These are phyloP conservation scores for Actenoides hombroni DNA, from an alignment of 2,113 vertebrate species.

Conservation along the genomic window DNA sequence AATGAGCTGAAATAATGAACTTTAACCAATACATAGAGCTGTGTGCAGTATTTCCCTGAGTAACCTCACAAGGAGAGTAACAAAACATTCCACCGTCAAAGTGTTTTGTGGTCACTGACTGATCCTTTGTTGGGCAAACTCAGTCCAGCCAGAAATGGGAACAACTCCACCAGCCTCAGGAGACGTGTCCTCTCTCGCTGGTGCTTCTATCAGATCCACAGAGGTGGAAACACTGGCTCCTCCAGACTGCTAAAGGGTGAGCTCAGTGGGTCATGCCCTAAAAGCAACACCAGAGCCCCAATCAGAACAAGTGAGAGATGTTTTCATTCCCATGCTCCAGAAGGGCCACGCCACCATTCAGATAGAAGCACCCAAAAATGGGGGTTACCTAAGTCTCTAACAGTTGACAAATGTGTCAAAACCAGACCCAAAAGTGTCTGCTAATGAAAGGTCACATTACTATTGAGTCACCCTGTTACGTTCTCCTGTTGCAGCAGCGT, in stretches of 20 bases:
- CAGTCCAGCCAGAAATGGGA: fast-evolving
- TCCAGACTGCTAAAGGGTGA: not conserved
- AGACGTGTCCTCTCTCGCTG: not conserved
- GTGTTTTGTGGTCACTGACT: not conserved
- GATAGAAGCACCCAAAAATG: not conserved
- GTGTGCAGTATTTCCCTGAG: not conserved
- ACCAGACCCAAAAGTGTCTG: not conserved
- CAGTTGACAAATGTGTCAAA: not conserved
- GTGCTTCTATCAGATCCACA: not conserved
- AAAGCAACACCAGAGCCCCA: not conserved
- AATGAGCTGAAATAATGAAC: slow-evolving; percentile 23
- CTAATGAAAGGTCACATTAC: not conserved
- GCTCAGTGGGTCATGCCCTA: not conserved
- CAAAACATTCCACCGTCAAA: not conserved
- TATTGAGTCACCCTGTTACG: not conserved
- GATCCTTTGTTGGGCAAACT: not conserved
- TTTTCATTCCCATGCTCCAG: not conserved
- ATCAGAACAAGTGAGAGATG: not conserved
- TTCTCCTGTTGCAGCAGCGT: not conserved
- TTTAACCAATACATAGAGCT: not conserved
- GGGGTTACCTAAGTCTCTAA: not conserved
- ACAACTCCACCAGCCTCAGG: not conserved
- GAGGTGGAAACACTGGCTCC: fast-evolving
- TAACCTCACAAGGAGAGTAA: not conserved
- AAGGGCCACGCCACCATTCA: not conserved